phyloP scores from a whole-genome alignment of 1,140 invertebrate genomes.

The Diprion similis region DNA sequence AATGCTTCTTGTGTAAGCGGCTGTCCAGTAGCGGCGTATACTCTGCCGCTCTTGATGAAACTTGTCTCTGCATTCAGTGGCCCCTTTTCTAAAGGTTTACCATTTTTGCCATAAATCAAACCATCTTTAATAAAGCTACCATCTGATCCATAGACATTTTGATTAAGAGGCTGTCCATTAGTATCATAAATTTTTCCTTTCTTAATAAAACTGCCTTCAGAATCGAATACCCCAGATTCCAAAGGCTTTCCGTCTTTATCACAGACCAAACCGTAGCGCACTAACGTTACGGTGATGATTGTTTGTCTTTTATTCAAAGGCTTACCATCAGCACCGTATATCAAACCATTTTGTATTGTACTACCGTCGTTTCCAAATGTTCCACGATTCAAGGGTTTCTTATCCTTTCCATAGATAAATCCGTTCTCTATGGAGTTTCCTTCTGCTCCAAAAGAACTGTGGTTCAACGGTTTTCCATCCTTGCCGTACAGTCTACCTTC shows the following conservation, averaged over 20 bases:
- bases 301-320: slow-evolving; percentile 46
- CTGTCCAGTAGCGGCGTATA: slow-evolving; percentile 44
- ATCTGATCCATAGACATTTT: slow-evolving; percentile 38
- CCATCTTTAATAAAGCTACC: slow-evolving; percentile 53
- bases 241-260: slow-evolving; percentile 52
- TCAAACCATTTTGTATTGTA: slow-evolving; percentile 48
- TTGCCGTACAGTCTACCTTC: slow-evolving; percentile 51
- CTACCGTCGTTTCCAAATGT: slow-evolving; percentile 51
- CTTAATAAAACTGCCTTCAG: slow-evolving; percentile 46
- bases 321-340: slow-evolving; percentile 45
- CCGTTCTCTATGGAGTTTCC: slow-evolving; percentile 53
- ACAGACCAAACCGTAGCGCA: slow-evolving; percentile 52
- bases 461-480: slow-evolving; percentile 50
- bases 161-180: slow-evolving; percentile 44
- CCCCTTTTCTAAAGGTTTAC: slow-evolving; percentile 47
- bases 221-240: slow-evolving; percentile 46
- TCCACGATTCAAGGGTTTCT: slow-evolving; percentile 46
- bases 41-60: slow-evolving; percentile 50
- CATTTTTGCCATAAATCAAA: slow-evolving; percentile 43
- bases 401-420: slow-evolving; percentile 49
- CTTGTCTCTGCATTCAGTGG: slow-evolving; percentile 41
- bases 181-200: slow-evolving; percentile 51
- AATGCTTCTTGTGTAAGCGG: slow-evolving; percentile 54
- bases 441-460: slow-evolving; percentile 49
- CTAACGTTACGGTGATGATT: slow-evolving; percentile 41